phyloP scores from a whole-genome alignment of 2,797 vertebrate species.

The Alcedo atthis region DNA sequence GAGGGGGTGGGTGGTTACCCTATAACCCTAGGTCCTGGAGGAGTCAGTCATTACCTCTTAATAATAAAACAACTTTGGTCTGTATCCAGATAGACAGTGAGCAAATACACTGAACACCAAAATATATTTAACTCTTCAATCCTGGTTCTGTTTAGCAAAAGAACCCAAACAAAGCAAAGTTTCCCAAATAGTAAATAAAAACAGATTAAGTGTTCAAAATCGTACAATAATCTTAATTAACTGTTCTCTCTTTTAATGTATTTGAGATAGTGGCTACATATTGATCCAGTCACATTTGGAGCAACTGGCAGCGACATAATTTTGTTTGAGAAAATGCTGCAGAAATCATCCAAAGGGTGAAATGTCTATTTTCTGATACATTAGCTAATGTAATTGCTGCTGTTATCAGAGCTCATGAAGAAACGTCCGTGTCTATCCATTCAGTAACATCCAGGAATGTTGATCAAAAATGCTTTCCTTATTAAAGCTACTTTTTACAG shows the following conservation, averaged over 20 bases:
- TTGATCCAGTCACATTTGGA: neutral
- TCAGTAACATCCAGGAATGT: neutral
- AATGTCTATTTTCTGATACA: neutral
- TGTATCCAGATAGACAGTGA: neutral
- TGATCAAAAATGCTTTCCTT: neutral
- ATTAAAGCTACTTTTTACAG: neutral
- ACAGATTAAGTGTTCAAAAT: neutral
- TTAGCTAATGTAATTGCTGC: neutral
- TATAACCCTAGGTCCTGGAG: too few species aligned
- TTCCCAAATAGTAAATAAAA: neutral
- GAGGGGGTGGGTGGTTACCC: too few species aligned
- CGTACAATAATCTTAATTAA: neutral
- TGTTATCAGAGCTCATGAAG: neutral
- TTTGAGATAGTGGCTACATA: neutral
- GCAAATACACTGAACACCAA: neutral
- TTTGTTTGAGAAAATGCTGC: neutral
- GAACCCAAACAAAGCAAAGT: neutral
- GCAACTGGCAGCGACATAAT: neutral
- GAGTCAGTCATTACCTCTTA: neutral
- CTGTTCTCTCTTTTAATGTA: neutral
- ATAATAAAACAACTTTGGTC: neutral
- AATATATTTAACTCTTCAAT: neutral
- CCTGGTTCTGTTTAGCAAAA: neutral
- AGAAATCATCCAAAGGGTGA: neutral
- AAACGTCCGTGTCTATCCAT: neutral